Base-by-base conservation (phyloP, 1,140 invertebrate species). In the Drosophila parvula region DNA sequence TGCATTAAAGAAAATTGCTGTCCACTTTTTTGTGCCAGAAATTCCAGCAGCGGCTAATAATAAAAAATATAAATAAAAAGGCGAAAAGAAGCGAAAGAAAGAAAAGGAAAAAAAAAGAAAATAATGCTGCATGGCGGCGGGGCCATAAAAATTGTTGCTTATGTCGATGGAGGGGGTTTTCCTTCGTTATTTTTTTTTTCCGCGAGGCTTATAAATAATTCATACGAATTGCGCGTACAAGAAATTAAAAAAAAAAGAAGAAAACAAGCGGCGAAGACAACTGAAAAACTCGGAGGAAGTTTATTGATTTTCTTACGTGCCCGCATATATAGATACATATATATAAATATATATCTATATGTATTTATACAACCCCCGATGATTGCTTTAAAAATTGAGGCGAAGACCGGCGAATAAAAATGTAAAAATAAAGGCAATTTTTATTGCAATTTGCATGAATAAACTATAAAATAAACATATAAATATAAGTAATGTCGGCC, bases 381-480 rank as follows among this genome's bases (percentile, higher is more conserved):
- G 70, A 53, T 53, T 53, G 74, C 61, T 85, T 80, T 84, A 80
- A 83, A 79, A 55, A 58, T 58, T 47, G 55, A 58, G 67, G 63
- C 63, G 63, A 64, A 59, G 60, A 32, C 47, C 47, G n/a, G 38
- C 38, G 64, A 73, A 76, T 56, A 67, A 63, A 74, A 89, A 88
- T 83, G 73, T 80, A 75, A 78, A 88, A 88, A 86, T 88, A 88
- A 89, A 89, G 74, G 69, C 84, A 89, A 89, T 89, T 89, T 89
- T 89, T 89, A 89, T 89, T 71, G 84, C 80, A 89, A 89, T 89
- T 89, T 89, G 84, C 84, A 89, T 89, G 84, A 89, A 89, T 84
- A 84, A 89, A 89, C 84, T 89, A 89, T 89, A 89, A 89, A 89
- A 89, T 84, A 89, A 89, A 89, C 80, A 88, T 83, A 86, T 88